Conservation (phyloP, 1,140 invertebrate species). For the Drosophila asahinai region DNA sequence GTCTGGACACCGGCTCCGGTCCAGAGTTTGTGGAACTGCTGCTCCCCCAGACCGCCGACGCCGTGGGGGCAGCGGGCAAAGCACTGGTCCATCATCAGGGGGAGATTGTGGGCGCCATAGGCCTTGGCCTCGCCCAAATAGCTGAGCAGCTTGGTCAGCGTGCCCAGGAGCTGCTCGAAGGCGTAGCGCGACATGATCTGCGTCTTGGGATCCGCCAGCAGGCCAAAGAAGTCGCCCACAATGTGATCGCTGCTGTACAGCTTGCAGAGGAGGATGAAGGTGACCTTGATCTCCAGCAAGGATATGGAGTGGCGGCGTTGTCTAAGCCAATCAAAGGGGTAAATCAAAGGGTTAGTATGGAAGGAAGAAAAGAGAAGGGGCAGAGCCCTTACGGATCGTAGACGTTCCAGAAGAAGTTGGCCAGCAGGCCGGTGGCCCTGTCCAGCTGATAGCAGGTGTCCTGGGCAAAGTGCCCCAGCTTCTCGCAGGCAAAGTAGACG, state of each 20-base stretch:
- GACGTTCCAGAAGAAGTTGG: constrained; percentile 83
- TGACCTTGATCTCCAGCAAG: constrained; percentile 76
- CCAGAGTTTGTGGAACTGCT: constrained; percentile 77
- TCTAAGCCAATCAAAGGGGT: constrained; percentile 3
- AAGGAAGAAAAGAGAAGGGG: background rate
- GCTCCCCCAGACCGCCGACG: constrained; percentile 59
- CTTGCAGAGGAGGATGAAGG: constrained; percentile 78
- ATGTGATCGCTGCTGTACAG: constrained; percentile 69
- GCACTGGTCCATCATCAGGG: constrained; percentile 66
- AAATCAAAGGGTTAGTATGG: background rate
- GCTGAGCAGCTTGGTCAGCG: constrained; percentile 68
- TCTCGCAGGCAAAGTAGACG: constrained; percentile 80
- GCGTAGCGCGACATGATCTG: constrained; percentile 71
- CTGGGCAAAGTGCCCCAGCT: constrained; percentile 75
- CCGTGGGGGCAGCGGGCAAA: constrained; percentile 74
- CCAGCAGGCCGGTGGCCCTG: constrained; percentile 51
- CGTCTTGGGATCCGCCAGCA: constrained; percentile 61
- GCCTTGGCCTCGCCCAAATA: constrained; percentile 75
- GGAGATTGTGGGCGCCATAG: constrained; percentile 78
- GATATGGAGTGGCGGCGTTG: constrained; percentile 77
- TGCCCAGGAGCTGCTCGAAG: constrained; percentile 73
- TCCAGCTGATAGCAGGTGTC: constrained; percentile 61
- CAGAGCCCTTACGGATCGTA: constrained; percentile 73
- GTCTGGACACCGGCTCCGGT: constrained; percentile 63
- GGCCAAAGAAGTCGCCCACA: constrained; percentile 64